Base-by-base conservation (phyloP, 2,888 invertebrate species). In the Himalopsyche anomala region DNA sequence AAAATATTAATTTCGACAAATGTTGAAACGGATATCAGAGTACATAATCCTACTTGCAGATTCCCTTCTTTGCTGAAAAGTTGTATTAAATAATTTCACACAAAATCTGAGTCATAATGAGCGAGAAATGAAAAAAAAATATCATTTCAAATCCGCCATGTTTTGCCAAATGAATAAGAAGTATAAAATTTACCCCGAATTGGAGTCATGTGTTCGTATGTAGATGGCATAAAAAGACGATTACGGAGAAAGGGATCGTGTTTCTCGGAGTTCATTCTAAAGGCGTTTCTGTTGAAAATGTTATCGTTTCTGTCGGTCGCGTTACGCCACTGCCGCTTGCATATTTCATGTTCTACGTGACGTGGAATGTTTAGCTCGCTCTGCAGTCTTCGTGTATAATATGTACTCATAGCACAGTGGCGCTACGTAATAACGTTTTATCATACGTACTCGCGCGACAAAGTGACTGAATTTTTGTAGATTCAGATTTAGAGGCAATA, bases 301-400 rank as follows among this genome's bases (percentile, higher is more conserved):
- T 83, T 83, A 83, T 83, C 74, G 82, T 51, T 38, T 51, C 40
- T 51, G 38, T 45, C 69, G 38, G 38, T 54, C n/a, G 80, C 80
- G 79, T 62, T 62, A 62, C 62, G 62, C 62, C 62, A 62, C 62
- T 74, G 80, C 62, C 56, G 85, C 85, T 62, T 85, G 85, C 85
- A 85, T 85, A 85, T 85, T 85, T 85, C 85, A 85, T 85, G 85
- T 85, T 79, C 82, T 82, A 82, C 85, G 85, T 85, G 85, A 85
- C 82, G 85, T 74, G 85, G 85, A 79, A 82, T 85, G 85, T 74
- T 85, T 82, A 38, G 85, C 85, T 82, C 82, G 51, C 51, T 82
- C 82, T 62, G 62, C 62, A 62, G 62, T 62, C 62, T 45, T 85
- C 81, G 81, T 82, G 74, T 74, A 51, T 51, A 51, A 15, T 51